phyloP scores from a whole-genome alignment of 35 echinoderm and acorn worm species.

The Lytechinus pictus region DNA sequence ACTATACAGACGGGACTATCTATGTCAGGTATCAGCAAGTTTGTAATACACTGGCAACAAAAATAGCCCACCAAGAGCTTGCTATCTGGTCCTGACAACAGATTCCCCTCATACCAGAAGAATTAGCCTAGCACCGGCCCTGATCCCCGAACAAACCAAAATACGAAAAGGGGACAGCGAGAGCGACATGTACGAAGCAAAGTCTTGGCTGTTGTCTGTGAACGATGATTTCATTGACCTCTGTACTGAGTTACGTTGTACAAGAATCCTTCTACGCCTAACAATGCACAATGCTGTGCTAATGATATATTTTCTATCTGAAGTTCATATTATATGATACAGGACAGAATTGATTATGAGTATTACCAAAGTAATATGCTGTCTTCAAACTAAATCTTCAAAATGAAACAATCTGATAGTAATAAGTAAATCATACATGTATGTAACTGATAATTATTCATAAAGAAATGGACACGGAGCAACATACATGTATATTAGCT shows the following conservation, averaged over 20 bases:
- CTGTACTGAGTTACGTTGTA: background rate
- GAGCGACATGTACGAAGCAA: background rate
- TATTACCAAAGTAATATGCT: too few relatives aligned
- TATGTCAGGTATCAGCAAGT: constrained; percentile 11
- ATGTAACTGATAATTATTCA: too few relatives aligned
- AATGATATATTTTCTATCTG: too few relatives aligned
- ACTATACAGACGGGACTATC: background rate
- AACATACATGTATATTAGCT: too few relatives aligned
- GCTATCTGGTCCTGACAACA: background rate
- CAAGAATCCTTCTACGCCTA: background rate
- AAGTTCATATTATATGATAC: too few relatives aligned
- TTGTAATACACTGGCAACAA: background rate
- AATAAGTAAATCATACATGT: too few relatives aligned
- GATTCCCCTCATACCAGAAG: constrained; percentile 41
- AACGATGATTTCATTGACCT: constrained; percentile 2
- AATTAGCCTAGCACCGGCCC: constrained; percentile 13
- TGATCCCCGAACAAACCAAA: constrained; percentile 3
- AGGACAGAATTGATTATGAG: too few relatives aligned
- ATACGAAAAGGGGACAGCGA: background rate
- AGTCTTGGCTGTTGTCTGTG: background rate
- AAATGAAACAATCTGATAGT: too few relatives aligned
- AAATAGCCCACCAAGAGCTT: background rate
- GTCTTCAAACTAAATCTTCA: too few relatives aligned
- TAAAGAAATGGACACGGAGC: too few relatives aligned
- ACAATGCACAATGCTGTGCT: background rate